Conservation (phyloP, 1,140 invertebrate genomes). For the Pseudachorutes palmiensis region DNA sequence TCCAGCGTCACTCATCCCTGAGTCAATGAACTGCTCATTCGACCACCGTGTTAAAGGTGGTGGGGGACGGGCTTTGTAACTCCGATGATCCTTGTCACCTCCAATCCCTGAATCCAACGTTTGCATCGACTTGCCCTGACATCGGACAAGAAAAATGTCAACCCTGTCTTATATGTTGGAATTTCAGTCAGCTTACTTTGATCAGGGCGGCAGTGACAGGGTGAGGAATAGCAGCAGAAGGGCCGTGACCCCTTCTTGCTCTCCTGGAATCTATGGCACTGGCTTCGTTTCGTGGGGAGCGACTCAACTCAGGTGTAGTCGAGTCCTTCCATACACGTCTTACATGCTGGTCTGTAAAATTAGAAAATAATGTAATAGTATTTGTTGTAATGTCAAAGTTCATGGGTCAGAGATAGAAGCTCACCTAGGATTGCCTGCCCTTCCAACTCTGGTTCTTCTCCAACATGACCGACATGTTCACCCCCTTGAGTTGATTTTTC, state of each 20-base stretch:
- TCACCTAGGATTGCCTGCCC: background rate
- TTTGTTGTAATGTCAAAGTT: background rate
- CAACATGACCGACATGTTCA: background rate
- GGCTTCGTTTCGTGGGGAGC: background rate
- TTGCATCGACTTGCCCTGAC: constrained; percentile 1
- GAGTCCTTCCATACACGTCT: background rate
- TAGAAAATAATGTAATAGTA: background rate
- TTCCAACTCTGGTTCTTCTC: background rate
- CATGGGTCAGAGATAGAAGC: background rate
- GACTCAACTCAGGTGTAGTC: background rate
- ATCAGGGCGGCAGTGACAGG: background rate
- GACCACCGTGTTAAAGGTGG: background rate
- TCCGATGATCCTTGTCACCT: background rate
- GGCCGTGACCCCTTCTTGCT: background rate
- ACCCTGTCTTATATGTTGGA: background rate
- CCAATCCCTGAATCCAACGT: constrained; percentile 3
- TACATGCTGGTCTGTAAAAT: background rate
- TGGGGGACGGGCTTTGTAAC: background rate
- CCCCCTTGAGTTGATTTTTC: background rate
- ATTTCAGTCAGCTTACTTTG: background rate
- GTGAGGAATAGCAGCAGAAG: background rate
- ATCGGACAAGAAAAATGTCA: background rate
- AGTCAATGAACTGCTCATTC: background rate
- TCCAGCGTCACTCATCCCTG: background rate
- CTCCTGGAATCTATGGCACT: background rate